Percentiles rank a stretch among this genome's conserved stretches.
Evolutionary conservation across 2,888 invertebrate genomes (phyloP).

Genomic region (Eristalis pertinax): DNA sequence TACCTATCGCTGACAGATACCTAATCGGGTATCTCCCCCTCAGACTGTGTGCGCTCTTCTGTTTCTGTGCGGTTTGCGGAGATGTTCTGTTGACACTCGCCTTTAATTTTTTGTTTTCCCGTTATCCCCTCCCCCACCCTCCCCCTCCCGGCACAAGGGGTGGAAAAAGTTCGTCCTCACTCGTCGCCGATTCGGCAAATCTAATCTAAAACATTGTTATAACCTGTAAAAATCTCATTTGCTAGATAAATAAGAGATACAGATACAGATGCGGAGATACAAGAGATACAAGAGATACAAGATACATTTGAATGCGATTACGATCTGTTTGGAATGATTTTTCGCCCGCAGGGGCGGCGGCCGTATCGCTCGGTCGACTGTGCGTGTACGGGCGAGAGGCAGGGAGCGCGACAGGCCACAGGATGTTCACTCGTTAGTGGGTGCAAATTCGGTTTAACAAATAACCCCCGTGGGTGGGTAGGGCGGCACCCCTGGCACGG

Average conservation of each 20-base stretch:
- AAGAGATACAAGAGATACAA: no score
- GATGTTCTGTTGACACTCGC: no score
- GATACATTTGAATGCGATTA: slow-evolving; percentile 45
- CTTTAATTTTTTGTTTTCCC: not conserved
- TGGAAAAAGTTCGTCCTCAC: slow-evolving; percentile 12
- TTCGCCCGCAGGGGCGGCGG: slow-evolving; percentile 34
- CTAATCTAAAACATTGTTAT: slow-evolving; percentile 50
- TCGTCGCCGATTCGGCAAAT: no score
- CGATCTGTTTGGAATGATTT: slow-evolving; percentile 34
- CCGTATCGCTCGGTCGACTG: slow-evolving; percentile 21
- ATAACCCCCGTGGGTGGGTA: not conserved
- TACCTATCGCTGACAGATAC: slow-evolving; percentile 69
- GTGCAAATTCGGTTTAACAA: slow-evolving; percentile 19
- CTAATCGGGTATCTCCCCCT: slow-evolving; percentile 49
- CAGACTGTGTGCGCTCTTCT: not conserved
- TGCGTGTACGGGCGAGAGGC: no score
- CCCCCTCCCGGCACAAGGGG: not conserved
- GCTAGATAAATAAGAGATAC: slow-evolving; percentile 36
- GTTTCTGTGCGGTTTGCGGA: not conserved
- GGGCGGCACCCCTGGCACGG: not conserved
- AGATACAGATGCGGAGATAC: not conserved
- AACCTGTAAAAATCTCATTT: slow-evolving; percentile 67
- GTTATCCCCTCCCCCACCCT: not conserved
- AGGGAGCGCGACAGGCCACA: not conserved
- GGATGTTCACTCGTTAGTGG: slow-evolving; percentile 28